A percentile compares a stretch with the other conserved stretches of the same genome.
These are phyloP conservation scores for Melanotaenia maccullochi DNA, from an alignment of 2,797 vertebrate species.

Conservation along the genomic window DNA sequence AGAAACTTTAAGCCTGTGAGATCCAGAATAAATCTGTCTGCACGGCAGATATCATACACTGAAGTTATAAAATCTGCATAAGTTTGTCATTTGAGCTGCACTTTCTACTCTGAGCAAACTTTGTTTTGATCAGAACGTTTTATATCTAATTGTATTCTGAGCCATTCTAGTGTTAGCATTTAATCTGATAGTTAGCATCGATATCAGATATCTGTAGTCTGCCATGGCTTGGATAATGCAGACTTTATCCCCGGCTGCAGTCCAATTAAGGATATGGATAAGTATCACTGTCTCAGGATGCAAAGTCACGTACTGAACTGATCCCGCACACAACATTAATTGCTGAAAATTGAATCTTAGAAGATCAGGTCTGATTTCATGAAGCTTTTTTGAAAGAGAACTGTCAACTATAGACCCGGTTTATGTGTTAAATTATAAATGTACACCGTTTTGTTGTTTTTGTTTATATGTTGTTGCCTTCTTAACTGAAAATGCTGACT, in stretches of 20 bases:
- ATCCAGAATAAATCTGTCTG: constrained; percentile 11
- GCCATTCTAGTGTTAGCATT: constrained; percentile 11
- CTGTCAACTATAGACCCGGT: constrained; percentile 22
- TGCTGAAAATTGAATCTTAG: constrained; percentile 62
- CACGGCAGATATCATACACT: background rate
- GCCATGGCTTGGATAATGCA: constrained; percentile 5
- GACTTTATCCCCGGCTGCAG: constrained; percentile 35
- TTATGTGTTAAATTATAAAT: constrained; percentile 10
- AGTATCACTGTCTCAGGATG: constrained; percentile 61
- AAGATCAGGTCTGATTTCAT: constrained; percentile 57
- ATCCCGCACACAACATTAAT: constrained; percentile 54
- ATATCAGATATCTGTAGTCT: constrained; percentile 49
- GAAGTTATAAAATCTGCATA: constrained; percentile 9
- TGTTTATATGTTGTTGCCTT: background rate
- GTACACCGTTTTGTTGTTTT: background rate
- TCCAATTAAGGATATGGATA: constrained; percentile 48
- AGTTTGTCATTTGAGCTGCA: too few relatives aligned
- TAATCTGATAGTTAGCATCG: constrained; percentile 39
- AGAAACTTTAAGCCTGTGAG: constrained; percentile 32
- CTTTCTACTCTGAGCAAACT: constrained; percentile 12
- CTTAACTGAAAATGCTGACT: background rate
- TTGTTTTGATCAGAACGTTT: constrained; percentile 32
- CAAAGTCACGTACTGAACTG: constrained; percentile 52
- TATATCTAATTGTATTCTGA: constrained; percentile 32
- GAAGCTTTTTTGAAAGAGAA: constrained; percentile 7